phyloP scores from a whole-genome alignment of 1,140 invertebrate species.

The Mactra quadrangularis region DNA sequence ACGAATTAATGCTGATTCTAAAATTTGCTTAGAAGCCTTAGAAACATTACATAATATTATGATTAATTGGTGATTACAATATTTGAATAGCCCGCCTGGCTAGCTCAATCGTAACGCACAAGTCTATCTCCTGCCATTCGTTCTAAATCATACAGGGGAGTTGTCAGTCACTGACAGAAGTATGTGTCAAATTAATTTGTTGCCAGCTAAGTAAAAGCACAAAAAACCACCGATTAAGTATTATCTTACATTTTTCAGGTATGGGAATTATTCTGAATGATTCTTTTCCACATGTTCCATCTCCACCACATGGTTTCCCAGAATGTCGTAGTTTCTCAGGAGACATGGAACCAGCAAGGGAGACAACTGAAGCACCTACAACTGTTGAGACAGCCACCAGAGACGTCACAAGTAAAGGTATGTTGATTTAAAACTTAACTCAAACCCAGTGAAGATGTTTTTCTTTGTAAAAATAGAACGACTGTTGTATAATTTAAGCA shows the following conservation, averaged over 20 bases:
- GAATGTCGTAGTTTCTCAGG: constrained; percentile 6
- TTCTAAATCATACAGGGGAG: too few relatives aligned
- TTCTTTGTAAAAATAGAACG: not conserved
- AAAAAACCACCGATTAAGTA: too few relatives aligned
- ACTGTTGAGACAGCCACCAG: not conserved
- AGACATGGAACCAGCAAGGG: not conserved
- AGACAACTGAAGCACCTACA: not conserved
- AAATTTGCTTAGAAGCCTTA: too few relatives aligned
- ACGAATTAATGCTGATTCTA: too few relatives aligned
- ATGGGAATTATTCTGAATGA: constrained; percentile 16
- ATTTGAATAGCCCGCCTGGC: too few relatives aligned
- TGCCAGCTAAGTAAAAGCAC: too few relatives aligned
- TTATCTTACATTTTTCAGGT: not conserved
- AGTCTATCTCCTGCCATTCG: too few relatives aligned
- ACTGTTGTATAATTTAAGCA: not conserved
- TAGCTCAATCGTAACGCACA: too few relatives aligned
- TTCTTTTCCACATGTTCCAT: not conserved
- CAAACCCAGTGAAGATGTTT: not conserved
- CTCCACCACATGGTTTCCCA: constrained; percentile 2
- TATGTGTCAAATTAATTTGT: too few relatives aligned
- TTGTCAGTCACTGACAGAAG: too few relatives aligned
- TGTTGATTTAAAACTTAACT: not conserved
- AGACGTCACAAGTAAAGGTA: not conserved
- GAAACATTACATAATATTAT: too few relatives aligned
- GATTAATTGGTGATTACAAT: too few relatives aligned